A percentile compares a stretch with the other conserved stretches of the same genome.
Evolutionary conservation across 2,888 invertebrate genomes (phyloP).

Genomic region (Trachelus stipa): DNA sequence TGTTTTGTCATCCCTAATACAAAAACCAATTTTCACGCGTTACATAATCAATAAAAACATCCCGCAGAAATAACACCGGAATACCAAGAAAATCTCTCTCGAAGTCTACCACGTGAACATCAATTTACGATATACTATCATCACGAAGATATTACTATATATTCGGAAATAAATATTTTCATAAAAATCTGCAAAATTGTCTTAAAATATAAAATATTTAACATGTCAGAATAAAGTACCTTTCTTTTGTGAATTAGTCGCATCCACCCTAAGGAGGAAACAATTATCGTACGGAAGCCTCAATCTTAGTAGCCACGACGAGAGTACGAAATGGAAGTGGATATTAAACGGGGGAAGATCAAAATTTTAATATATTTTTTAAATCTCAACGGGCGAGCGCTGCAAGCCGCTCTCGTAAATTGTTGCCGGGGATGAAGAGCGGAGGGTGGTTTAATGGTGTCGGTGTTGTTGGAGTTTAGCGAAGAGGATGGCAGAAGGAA

Average conservation of each 20-base stretch:
- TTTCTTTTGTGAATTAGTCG: not conserved
- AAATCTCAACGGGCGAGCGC: not conserved
- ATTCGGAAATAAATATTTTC: not conserved
- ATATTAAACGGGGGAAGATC: not conserved
- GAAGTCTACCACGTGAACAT: constrained; percentile 18
- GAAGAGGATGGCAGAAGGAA: not conserved
- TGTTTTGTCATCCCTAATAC: constrained; percentile 13
- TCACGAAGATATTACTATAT: not conserved
- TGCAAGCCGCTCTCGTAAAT: not conserved
- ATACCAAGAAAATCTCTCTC: constrained; percentile 50
- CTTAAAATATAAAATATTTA: not conserved
- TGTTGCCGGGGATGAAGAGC: not conserved
- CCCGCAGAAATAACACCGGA: constrained; percentile 49
- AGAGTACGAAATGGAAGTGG: not conserved
- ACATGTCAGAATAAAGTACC: not conserved
- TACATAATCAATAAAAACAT: constrained; percentile 33
- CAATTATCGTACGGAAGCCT: not conserved
- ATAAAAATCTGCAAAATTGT: not conserved
- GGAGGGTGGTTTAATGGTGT: not conserved
- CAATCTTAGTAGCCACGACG: not conserved
- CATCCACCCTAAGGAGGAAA: not conserved
- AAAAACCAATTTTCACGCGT: constrained; percentile 39
- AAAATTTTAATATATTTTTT: not conserved
- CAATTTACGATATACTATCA: not conserved
- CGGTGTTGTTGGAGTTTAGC: not conserved